phyloP scores from a whole-genome alignment of 1,140 invertebrate species.

The Leptinotarsa texana region DNA sequence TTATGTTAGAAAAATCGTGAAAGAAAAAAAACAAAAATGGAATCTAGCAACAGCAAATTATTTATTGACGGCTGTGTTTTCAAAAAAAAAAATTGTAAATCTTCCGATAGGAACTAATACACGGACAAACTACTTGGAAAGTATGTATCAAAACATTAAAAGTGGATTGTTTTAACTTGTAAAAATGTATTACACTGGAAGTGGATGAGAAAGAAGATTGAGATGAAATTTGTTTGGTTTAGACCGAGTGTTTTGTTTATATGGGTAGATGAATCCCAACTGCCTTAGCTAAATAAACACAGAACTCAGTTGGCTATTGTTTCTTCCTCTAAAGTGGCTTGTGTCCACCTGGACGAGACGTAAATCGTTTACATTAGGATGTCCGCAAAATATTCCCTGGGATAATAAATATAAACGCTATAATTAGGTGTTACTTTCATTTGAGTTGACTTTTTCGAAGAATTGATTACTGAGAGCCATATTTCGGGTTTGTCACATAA shows the following conservation, averaged over 20 bases:
- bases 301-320: slow-evolving; percentile 32
- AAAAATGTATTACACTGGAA: slow-evolving; percentile 14
- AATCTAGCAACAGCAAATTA: too few species aligned
- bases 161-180: slow-evolving; percentile 7
- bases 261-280: slow-evolving; percentile 42
- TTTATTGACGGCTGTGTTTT: too few species aligned
- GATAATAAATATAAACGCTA: slow-evolving; percentile 14
- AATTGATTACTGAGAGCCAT: too few species aligned
- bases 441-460: neutral
- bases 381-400: slow-evolving; percentile 19
- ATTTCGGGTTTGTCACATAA: too few species aligned
- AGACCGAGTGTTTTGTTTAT: slow-evolving; percentile 40
- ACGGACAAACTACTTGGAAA: neutral
- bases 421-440: slow-evolving; percentile 7
- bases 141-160: neutral
- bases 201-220: slow-evolving; percentile 35
- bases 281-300: slow-evolving; percentile 44
- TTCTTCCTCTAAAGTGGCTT: slow-evolving; percentile 42
- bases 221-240: slow-evolving; percentile 41
- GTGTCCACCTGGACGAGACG: slow-evolving; percentile 38
- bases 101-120: too few species aligned
- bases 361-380: slow-evolving; percentile 25
- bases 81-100: too few species aligned
- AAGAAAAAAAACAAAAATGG: too few species aligned
- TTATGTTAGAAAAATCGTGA: too few species aligned